phyloP scores from a whole-genome alignment of 2,113 vertebrate species.

The Fregetta grallaria region DNA sequence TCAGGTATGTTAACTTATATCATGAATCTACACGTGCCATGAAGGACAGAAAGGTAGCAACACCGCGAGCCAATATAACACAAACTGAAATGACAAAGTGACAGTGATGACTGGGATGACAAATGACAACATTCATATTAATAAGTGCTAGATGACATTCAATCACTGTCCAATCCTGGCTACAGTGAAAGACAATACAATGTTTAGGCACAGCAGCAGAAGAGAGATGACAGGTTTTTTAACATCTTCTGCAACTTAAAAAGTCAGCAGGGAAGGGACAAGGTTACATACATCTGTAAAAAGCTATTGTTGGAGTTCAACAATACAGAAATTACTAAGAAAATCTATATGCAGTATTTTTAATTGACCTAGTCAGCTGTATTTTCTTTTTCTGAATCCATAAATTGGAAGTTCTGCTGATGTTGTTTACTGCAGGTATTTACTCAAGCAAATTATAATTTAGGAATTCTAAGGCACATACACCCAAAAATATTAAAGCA shows the following conservation, averaged over 20 bases:
- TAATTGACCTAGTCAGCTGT: background rate
- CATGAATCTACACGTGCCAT: background rate
- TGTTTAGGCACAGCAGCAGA: constrained; percentile 18
- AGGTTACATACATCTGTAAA: background rate
- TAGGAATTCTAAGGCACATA: background rate
- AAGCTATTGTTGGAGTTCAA: background rate
- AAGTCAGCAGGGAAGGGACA: constrained; percentile 27
- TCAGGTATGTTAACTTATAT: background rate
- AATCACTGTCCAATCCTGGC: constrained; percentile 66
- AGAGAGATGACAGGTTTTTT: constrained; percentile 17
- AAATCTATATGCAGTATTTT: background rate
- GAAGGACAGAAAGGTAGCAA: constrained; percentile 17
- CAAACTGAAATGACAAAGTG: constrained; percentile 68
- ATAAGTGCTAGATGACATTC: constrained; percentile 56
- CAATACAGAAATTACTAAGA: background rate
- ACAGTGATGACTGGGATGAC: constrained; percentile 66
- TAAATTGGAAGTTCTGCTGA: background rate
- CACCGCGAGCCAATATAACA: background rate
- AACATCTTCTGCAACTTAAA: constrained; percentile 4
- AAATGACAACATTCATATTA: constrained; percentile 72
- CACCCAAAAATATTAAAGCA: background rate
- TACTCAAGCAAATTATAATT: background rate
- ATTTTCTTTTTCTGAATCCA: background rate
- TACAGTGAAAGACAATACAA: constrained; percentile 46
- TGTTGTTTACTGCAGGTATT: background rate